Evolutionary conservation across 2,113 vertebrate genomes (phyloP).

Genomic region (Chaenogobius annularis): DNA sequence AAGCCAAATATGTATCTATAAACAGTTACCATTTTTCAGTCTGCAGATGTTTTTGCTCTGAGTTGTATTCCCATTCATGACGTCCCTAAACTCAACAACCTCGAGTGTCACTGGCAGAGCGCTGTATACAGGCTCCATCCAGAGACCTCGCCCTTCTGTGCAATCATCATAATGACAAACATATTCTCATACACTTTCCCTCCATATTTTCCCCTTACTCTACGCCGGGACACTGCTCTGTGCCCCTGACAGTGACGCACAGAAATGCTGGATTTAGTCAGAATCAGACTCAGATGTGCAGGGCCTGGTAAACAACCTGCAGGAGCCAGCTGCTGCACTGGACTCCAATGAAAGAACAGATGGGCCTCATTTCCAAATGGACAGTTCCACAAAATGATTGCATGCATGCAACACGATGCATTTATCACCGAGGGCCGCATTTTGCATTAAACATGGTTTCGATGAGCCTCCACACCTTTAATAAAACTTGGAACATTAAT

Average conservation of each 20-base stretch:
- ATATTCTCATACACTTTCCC: constrained; percentile 47
- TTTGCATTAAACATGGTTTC: too few species aligned
- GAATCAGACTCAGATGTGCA: constrained; percentile 70
- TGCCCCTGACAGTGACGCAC: constrained; percentile 62
- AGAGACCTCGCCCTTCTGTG: constrained; percentile 59
- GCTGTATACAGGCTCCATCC: constrained; percentile 23
- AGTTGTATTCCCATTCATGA: constrained; percentile 14
- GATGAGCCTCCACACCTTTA: too few species aligned
- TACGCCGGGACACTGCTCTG: constrained; percentile 33
- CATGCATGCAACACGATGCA: neutral
- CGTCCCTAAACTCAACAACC: constrained; percentile 9
- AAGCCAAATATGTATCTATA: neutral
- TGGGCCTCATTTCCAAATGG: neutral
- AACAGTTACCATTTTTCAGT: neutral
- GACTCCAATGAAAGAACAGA: constrained; percentile 28
- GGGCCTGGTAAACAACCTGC: constrained; percentile 65
- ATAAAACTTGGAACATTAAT: too few species aligned
- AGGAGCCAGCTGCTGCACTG: constrained; percentile 51
- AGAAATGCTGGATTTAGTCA: constrained; percentile 55
- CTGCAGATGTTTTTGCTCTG: constrained; percentile 7
- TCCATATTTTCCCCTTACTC: constrained; percentile 10
- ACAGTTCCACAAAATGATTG: neutral
- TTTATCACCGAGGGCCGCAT: too few species aligned
- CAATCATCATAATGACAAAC: constrained; percentile 72
- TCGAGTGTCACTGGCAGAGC: constrained; percentile 4